Percentiles rank a stretch among this genome's conserved stretches.
phyloP scores from a whole-genome alignment of 2,113 vertebrate genomes.

The Nothobranchius furzeri region DNA sequence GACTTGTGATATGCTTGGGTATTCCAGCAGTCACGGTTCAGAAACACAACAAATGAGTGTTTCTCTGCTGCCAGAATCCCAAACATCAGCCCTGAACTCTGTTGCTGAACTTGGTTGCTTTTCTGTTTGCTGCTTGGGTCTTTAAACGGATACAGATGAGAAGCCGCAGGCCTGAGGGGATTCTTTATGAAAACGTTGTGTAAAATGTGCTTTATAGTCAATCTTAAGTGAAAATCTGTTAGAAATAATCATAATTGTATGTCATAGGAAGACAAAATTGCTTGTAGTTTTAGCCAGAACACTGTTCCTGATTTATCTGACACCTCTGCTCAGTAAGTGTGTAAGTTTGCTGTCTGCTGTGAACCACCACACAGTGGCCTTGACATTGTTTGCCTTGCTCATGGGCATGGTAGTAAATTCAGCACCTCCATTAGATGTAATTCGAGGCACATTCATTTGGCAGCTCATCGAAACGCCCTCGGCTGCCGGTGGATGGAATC shows the following conservation, averaged over 20 bases:
- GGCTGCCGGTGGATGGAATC: constrained; percentile 6
- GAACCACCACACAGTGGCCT: constrained; percentile 11
- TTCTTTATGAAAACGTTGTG: constrained; percentile 27
- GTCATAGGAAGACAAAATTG: not conserved
- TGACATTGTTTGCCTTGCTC: constrained; percentile 14
- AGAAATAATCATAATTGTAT: constrained; percentile 27
- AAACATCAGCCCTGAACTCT: constrained; percentile 22
- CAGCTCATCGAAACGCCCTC: constrained; percentile 11
- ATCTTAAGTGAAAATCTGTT: constrained; percentile 20
- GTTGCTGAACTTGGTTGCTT: constrained; percentile 17
- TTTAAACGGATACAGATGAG: constrained; percentile 20
- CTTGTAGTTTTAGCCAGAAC: constrained; percentile 17
- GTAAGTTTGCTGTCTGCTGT: constrained; percentile 13
- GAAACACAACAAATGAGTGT: constrained; percentile 14
- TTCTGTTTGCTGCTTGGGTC: constrained; percentile 18
- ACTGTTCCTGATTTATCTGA: constrained; percentile 31
- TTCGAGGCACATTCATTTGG: not conserved
- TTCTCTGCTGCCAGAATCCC: constrained; percentile 17
- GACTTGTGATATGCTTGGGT: not conserved
- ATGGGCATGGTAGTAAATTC: constrained; percentile 9
- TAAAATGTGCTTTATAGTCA: constrained; percentile 28
- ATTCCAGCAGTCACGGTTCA: constrained; percentile 13
- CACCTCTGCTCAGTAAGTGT: constrained; percentile 14
- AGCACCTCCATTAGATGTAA: constrained; percentile 4
- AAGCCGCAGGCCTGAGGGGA: constrained; percentile 26